Evolutionary conservation across 2,888 invertebrate species (phyloP).

Genomic region (Xestia c-nigrum): DNA sequence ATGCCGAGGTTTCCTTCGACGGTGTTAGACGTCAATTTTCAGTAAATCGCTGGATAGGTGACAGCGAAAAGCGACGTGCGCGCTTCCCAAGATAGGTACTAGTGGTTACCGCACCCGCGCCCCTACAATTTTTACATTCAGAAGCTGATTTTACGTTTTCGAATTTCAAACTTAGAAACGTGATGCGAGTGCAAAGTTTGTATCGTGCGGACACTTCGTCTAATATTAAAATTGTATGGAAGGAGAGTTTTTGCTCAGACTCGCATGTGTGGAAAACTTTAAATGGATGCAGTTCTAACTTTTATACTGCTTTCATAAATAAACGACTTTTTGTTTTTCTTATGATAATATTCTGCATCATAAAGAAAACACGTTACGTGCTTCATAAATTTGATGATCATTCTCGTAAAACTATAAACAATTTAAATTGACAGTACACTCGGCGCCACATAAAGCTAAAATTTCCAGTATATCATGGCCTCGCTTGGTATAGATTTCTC

Average conservation of each 20-base stretch:
- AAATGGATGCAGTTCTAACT: conserved; percentile 57
- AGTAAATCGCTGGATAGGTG: conserved; percentile 82
- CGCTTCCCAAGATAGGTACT: conserved; percentile 59
- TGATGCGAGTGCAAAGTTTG: conserved; percentile 80
- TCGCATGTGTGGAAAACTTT: conserved; percentile 58
- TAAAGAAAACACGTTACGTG: background rate
- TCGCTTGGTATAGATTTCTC: no score
- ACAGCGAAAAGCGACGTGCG: conserved; percentile 75
- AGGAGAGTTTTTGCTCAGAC: conserved; percentile 50
- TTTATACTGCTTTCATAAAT: conserved; percentile 21
- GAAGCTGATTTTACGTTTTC: conserved; percentile 85
- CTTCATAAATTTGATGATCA: background rate
- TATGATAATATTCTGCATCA: background rate
- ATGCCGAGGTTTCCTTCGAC: conserved; percentile 71
- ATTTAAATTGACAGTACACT: background rate
- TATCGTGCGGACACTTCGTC: conserved; percentile 78
- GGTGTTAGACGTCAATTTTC: conserved; percentile 81
- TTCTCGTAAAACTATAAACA: conserved; percentile 7
- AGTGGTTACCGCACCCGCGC: conserved; percentile 73
- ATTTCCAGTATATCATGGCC: no score
- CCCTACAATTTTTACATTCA: conserved; percentile 83
- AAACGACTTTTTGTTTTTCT: conserved; percentile 15
- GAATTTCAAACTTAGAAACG: conserved; percentile 84
- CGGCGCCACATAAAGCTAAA: no score
- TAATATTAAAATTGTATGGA: conserved; percentile 75